Evolutionary conservation across 2,888 invertebrate species (phyloP).

Genomic region (Antheraea yamamai): DNA sequence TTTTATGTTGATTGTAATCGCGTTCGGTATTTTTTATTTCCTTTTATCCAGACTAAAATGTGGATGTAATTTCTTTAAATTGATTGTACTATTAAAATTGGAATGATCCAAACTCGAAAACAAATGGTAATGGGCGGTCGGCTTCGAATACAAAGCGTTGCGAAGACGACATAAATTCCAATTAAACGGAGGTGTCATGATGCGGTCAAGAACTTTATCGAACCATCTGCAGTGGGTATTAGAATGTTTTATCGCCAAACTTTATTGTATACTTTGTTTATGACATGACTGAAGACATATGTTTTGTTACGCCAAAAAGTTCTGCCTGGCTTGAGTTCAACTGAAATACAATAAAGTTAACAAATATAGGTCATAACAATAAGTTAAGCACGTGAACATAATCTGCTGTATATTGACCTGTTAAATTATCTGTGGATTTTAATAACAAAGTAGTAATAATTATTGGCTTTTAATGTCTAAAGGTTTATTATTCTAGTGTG

Average conservation of each 20-base stretch:
- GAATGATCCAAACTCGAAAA: constrained; percentile 25
- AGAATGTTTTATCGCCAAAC: constrained; percentile 41
- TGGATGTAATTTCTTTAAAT: not conserved
- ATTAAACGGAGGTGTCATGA: constrained; percentile 71
- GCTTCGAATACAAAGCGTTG: constrained; percentile 46
- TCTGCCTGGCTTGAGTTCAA: not conserved
- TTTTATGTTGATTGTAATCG: too few relatives aligned
- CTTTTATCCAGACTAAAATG: not conserved
- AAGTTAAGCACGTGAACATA: too few relatives aligned
- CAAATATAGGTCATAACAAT: too few relatives aligned
- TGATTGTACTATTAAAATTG: not conserved
- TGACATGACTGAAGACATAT: constrained; percentile 55
- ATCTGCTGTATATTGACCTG: too few relatives aligned
- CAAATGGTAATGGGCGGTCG: constrained; percentile 32
- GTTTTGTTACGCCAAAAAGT: constrained; percentile 36
- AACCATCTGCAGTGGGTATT: constrained; percentile 35
- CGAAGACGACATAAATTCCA: constrained; percentile 74
- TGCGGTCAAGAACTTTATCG: constrained; percentile 60
- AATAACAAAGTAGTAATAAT: too few relatives aligned
- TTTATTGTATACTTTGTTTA: constrained; percentile 64
- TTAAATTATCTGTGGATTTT: too few relatives aligned
- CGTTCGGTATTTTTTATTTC: too few relatives aligned
- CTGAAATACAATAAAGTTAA: not conserved
- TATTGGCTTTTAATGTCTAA: too few relatives aligned
- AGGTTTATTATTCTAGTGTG: too few relatives aligned